Base-by-base conservation (phyloP, 2,888 invertebrate genomes). In the Melipona bicolor region DNA sequence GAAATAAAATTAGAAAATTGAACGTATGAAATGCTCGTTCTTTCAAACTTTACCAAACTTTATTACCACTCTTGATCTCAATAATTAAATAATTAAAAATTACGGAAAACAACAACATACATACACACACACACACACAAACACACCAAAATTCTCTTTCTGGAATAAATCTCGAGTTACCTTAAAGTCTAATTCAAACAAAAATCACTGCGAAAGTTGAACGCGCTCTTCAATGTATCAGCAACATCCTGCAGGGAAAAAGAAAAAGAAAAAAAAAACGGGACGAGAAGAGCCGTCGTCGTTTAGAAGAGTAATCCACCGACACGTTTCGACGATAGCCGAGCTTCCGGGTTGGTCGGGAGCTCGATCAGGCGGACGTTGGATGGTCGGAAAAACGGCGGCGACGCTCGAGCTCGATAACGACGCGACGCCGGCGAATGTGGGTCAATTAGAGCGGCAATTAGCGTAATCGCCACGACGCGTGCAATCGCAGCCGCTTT, bases 371-470 rank as follows among this genome's bases (percentile, higher is more conserved):
- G 17, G 24, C 19, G 11, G 62, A 32, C 70, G 70, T 32, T 24
- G 27, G 19, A 32, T 61, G 50, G 70, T 54, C 32, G 43, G 69
- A 70, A 69, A 81, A 80, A 73, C 74, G 54, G n/a, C 24, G 61
- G 36, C 73, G 56, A 59, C 50, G 56, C 62, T 32, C 52, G 32
- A 54, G 62, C 70, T 65, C 69, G 77, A 82, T 73, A 72, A 64
- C 71, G 71, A 52, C 81, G 59, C 70, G 65, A 43, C 83, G 81
- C 24, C 65, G 56, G 36, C 71, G 81, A 70, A 85, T 84, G 76
- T 81, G 73, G 85, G 85, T 84, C 78, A 82, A 79, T 84, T 84
- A 79, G 77, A 73, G 78, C 62, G 73, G 81, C 85, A 84, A 84
- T 85, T 85, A 85, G 75, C 84, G 84, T 81, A 84, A 85, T 85